Conservation (phyloP, 1,140 invertebrate species). For the Vanessa atalanta region DNA sequence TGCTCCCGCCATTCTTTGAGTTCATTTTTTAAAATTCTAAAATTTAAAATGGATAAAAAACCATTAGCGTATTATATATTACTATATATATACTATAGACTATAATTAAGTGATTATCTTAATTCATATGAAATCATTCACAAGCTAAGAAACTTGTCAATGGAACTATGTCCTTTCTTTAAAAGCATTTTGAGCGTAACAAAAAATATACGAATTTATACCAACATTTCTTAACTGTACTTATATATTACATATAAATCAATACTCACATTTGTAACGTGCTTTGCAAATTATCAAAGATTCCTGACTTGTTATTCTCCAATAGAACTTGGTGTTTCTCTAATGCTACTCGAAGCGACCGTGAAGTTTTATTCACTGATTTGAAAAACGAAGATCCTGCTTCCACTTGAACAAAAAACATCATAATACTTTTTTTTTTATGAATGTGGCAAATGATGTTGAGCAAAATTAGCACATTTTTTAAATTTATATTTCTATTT, state of each 20-base stretch:
- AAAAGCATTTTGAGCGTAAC: too few relatives aligned
- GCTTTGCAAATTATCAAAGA: conserved; percentile 40
- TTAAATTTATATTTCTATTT: too few relatives aligned
- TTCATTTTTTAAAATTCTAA: conserved; percentile 43
- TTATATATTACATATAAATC: neutral
- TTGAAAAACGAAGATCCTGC: conserved; percentile 46
- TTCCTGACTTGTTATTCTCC: conserved; percentile 40
- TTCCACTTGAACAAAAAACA: conserved; percentile 50
- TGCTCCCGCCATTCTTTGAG: conserved; percentile 54
- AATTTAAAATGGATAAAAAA: neutral
- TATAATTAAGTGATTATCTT: too few relatives aligned
- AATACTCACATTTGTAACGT: conserved; percentile 53
- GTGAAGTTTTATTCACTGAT: conserved; percentile 44
- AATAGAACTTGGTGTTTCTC: conserved; percentile 55
- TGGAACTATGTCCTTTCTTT: too few relatives aligned
- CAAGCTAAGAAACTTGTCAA: too few relatives aligned
- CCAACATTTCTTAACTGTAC: neutral
- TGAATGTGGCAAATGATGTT: neutral
- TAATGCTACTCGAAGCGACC: conserved; percentile 46
- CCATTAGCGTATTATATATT: neutral
- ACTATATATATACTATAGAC: neutral
- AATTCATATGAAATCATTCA: too few relatives aligned
- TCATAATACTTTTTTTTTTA: neutral
- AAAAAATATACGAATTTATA: too few relatives aligned
- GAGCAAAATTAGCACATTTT: too few relatives aligned